phyloP scores from a whole-genome alignment of 2,888 invertebrate genomes.

The Ennomos erosarius region DNA sequence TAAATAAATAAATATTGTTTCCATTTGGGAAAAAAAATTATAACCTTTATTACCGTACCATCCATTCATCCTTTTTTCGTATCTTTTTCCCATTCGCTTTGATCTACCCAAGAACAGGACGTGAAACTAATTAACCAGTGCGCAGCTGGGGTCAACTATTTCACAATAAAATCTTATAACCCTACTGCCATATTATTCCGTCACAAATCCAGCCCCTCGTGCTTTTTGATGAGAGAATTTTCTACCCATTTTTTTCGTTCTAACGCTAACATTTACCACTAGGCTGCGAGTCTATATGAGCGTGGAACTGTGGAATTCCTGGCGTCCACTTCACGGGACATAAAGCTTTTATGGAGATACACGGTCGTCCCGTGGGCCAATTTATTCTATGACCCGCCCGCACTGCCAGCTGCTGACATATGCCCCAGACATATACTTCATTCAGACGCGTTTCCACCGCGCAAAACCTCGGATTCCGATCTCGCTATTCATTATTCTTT shows the following conservation, averaged over 20 bases:
- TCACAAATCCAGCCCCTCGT: conserved; percentile 15
- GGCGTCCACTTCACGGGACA: conserved; percentile 68
- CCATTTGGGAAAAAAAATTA: no score
- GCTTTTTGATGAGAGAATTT: conserved; percentile 38
- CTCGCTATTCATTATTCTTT: conserved; percentile 25
- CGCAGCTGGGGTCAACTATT: no score
- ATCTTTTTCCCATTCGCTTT: no score
- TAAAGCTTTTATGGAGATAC: conserved; percentile 75
- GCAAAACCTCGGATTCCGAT: conserved; percentile 27
- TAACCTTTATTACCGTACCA: no score
- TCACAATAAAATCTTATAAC: conserved; percentile 12
- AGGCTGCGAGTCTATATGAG: conserved; percentile 28
- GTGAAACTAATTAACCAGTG: no score
- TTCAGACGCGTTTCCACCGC: conserved; percentile 39
- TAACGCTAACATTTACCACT: conserved; percentile 46
- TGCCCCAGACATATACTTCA: conserved; percentile 47
- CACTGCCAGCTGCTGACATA: conserved; percentile 48
- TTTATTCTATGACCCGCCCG: conserved; percentile 50
- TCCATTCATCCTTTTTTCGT: no score
- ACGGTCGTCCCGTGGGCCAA: conserved; percentile 52
- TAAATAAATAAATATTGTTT: no score
- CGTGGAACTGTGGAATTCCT: conserved; percentile 46
- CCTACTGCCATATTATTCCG: conserved; percentile 11
- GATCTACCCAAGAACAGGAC: no score
- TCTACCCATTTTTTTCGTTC: conserved; percentile 45